These are phyloP conservation scores for Leptinotarsa juncta DNA, from an alignment of 2,888 invertebrate species.

Conservation along the genomic window DNA sequence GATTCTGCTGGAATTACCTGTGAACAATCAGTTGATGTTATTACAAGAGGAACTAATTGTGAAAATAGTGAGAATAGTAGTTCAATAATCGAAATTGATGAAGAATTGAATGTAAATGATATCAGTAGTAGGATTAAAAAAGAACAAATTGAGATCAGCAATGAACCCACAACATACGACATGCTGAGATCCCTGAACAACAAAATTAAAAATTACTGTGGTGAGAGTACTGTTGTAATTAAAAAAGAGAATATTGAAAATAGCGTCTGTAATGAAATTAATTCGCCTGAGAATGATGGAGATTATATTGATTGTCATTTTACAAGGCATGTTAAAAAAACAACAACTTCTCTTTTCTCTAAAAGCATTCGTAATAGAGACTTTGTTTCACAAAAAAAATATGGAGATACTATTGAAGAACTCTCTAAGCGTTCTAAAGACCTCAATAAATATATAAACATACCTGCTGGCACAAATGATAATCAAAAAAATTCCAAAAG, in stretches of 20 bases:
- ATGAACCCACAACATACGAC: background rate
- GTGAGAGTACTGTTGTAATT: background rate
- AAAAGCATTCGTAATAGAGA: background rate
- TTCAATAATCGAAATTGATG: background rate
- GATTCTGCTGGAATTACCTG: background rate
- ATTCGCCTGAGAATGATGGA: background rate
- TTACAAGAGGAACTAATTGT: background rate
- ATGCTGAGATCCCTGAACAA: slow-evolving; percentile 10
- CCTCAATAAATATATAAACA: too few species aligned
- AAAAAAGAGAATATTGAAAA: background rate
- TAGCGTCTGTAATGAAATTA: too few species aligned
- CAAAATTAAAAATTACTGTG: background rate
- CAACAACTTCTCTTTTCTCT: background rate
- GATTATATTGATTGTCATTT: background rate
- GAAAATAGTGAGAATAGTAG: background rate
- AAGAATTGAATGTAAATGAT: slow-evolving; percentile 3
- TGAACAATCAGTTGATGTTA: background rate
- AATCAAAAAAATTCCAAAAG: too few species aligned
- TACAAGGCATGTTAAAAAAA: background rate
- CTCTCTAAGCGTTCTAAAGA: too few species aligned
- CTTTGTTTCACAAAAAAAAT: background rate
- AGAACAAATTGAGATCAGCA: background rate
- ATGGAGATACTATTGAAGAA: too few species aligned
- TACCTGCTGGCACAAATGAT: too few species aligned
- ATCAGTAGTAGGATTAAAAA: background rate